Base-by-base conservation (phyloP, 35 echinoderm and acorn worm species). In the Patiria miniata region DNA sequence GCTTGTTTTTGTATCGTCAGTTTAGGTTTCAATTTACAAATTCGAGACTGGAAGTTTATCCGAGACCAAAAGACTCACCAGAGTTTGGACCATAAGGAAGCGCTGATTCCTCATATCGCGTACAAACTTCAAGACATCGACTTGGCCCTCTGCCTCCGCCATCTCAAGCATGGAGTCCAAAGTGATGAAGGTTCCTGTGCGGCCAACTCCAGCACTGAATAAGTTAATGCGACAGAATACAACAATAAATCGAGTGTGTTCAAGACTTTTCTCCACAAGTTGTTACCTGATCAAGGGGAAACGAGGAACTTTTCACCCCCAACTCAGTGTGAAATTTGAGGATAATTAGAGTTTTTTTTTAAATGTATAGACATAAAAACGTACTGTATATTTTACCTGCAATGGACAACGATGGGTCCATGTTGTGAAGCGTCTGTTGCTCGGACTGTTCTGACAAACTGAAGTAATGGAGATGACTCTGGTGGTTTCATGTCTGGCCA, bases 131-230 rank as follows among this genome's bases (percentile, higher is more conserved):
- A 83, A 86, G 16, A 94, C 68, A 57, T 90, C 79, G 17, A 94
- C 36, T 53, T 85, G 53, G 26, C 68, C 53, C 56, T 90, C 83
- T 83, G 82, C 76, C 53, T 86, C 22, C 2, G 92, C 92, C 87
- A 86, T 85, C 26, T 86, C 40, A 38, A 90, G 65, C 87, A 94
- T 89, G 34, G 87, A 81, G 58, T 94, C 87, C 23, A 94, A 68
- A 30, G 88, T 47, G 18, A 94, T 89, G 33, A 90, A 86, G 5
- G 92, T 81, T 17, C 92, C 92, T 26, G 87, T 94, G 2, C 92
- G 83, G 36, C 92, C 92, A 36, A 90, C 88, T 19, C 92, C 92
- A 82, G 92, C 92, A 83, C 92, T 94, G 37, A 55, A 80, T 51
- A 65, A 22, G 21, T 8, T 30, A 28, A n/a, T 33, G 83, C 6